Evolutionary conservation across 2,888 invertebrate genomes (phyloP).

Genomic region (Cremastobaeus sp.): DNA sequence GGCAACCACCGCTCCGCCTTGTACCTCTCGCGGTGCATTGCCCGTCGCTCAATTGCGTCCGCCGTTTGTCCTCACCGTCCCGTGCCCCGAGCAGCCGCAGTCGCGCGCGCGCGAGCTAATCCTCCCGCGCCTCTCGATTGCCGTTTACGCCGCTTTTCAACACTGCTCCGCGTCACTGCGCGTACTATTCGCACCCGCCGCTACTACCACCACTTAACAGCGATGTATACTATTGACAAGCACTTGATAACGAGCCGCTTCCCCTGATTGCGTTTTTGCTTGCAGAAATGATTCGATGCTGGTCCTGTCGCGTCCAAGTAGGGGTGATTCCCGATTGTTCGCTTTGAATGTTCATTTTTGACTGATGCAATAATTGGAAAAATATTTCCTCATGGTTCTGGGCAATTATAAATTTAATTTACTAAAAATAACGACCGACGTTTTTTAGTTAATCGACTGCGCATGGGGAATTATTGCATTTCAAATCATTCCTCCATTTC

Average conservation of each 20-base stretch:
- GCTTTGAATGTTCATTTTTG: not conserved
- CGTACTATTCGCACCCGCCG: conserved; percentile 31
- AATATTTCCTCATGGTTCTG: no score
- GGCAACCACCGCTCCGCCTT: conserved; percentile 77
- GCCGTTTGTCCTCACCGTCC: conserved; percentile 67
- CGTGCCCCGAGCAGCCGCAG: conserved; percentile 48
- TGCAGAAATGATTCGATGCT: conserved; percentile 9
- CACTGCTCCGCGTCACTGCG: conserved; percentile 42
- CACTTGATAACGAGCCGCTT: conserved; percentile 38
- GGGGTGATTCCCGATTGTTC: not conserved
- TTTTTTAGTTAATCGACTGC: no score
- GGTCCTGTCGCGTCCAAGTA: no score
- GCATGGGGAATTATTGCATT: no score
- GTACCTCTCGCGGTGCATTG: conserved; percentile 78
- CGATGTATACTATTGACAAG: conserved; percentile 31
- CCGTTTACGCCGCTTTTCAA: conserved; percentile 55
- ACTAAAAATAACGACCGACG: no score
- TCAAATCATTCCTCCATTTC: no score
- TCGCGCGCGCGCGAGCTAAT: conserved; percentile 37
- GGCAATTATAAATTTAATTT: no score
- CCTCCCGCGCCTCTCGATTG: conserved; percentile 59
- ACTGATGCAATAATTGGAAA: no score
- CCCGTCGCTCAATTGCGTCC: conserved; percentile 79
- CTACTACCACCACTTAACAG: conserved; percentile 25
- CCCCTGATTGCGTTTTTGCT: conserved; percentile 28